Base-by-base conservation (phyloP, 2,797 vertebrate genomes). In the Borostomias antarcticus region DNA sequence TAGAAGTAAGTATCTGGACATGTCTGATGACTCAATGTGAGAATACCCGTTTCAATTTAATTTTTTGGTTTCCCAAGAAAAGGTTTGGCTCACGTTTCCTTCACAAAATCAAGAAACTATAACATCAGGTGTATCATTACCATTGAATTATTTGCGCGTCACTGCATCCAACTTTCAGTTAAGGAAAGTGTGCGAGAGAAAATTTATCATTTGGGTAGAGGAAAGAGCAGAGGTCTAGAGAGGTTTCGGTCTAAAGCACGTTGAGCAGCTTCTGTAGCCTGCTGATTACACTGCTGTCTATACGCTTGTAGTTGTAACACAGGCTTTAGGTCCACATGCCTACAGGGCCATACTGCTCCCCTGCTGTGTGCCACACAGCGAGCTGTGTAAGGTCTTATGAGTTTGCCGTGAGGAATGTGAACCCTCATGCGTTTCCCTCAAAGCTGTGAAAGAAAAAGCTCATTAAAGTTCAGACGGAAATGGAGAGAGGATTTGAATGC, bases 361-460 rank as follows among this genome's bases (percentile, higher is more conserved):
- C 85, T 76, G 81, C 74, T 81, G 87, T 62, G 85, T 75, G 74
- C 70, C 79, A 74, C 82, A 79, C 84, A 76, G 79, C 82, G 86
- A 85, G 85, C 88, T 77, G 86, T 82, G 88, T 86, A 84, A 84
- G 84, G 83, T 87, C 88, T 89, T 87, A 87, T 83, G 82, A 87
- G 86, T 87, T 83, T 78, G 80, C 74, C 71, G 84, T 79, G 64
- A 86, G 87, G 89, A 90, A 91, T 90, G 83, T 89, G 85, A 89
- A 87, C 88, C 85, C 81, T 88, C 77, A 76, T 88, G 83, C 68
- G 56, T 77, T 82, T 78, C 68, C 70, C 78, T 62, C 54, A 78
- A 70, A 79, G 81, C 79, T 81, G 81, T 61, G 35, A 85, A 86
- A 67, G 66, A 75, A 78, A 88, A 87, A 89, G 85, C 90, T 89